Evolutionary conservation across 2,888 invertebrate genomes (phyloP).

Genomic region (Drosophila koepferae): DNA sequence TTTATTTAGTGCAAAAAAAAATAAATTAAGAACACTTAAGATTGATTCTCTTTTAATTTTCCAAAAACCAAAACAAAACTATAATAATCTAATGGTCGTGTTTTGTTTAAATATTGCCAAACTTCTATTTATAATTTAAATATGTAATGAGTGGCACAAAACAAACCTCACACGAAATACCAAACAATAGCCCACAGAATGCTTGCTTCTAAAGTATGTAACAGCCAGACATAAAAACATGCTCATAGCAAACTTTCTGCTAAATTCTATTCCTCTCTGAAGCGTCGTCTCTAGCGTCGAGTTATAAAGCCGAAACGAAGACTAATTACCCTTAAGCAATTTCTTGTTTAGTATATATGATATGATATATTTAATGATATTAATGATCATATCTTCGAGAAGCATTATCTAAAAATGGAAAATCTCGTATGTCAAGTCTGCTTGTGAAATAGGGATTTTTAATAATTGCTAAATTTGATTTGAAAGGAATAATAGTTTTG

Average conservation of each 20-base stretch:
- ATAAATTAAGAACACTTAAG: slow-evolving; percentile 21
- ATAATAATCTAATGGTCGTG: slow-evolving; percentile 5
- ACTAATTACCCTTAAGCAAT: slow-evolving; percentile 37
- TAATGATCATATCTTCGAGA: too few species aligned
- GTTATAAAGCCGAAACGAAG: slow-evolving; percentile 23
- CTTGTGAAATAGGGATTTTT: too few species aligned
- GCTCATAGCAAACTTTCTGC: slow-evolving; percentile 18
- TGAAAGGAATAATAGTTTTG: too few species aligned
- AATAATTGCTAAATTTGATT: too few species aligned
- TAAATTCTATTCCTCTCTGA: slow-evolving; percentile 34
- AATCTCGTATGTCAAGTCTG: too few species aligned
- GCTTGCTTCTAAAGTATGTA: slow-evolving; percentile 52
- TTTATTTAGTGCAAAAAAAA: slow-evolving; percentile 58
- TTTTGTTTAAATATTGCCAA: slow-evolving; percentile 48
- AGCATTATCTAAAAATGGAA: too few species aligned
- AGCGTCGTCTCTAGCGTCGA: slow-evolving; percentile 1
- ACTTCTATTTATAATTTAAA: slow-evolving; percentile 52
- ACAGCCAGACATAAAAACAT: slow-evolving; percentile 44
- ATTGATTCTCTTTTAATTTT: slow-evolving; percentile 32
- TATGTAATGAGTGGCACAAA: slow-evolving; percentile 16
- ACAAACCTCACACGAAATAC: slow-evolving; percentile 22
- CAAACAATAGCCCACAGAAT: slow-evolving; percentile 17
- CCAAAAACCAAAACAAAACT: slow-evolving; percentile 14
- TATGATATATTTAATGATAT: background rate
- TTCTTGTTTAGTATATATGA: background rate